phyloP scores from a whole-genome alignment of 1,140 invertebrate species.

The Cylas formicarius region DNA sequence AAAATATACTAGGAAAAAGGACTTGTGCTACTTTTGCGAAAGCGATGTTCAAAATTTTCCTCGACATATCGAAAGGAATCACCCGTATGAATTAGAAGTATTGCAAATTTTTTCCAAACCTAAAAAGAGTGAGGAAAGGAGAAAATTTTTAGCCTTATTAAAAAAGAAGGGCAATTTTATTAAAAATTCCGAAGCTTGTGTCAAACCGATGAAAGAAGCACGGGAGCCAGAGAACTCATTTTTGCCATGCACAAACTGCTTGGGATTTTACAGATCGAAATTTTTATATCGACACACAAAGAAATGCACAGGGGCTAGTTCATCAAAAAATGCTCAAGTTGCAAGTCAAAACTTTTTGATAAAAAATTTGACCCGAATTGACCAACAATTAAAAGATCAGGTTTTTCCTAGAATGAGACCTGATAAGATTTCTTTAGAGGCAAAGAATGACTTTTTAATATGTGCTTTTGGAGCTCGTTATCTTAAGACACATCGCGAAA shows the following conservation, averaged over 20 bases:
- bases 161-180: conserved; percentile 18
- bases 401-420: conserved; percentile 28
- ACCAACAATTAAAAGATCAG: conserved; percentile 22
- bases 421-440: too few species aligned
- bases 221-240: too few species aligned
- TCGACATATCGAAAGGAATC: conserved; percentile 14
- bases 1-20: conserved; percentile 10
- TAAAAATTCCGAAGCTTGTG: conserved; percentile 2
- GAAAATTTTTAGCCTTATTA: conserved; percentile 10
- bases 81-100: conserved; percentile 13
- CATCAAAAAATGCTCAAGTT: too few species aligned
- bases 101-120: conserved; percentile 10
- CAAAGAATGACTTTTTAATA: too few species aligned
- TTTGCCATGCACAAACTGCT: too few species aligned
- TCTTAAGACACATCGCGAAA: conserved; percentile 23
- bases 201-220: too few species aligned
- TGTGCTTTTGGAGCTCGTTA: too few species aligned
- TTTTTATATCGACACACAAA: too few species aligned
- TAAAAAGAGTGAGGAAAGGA: conserved; percentile 10
- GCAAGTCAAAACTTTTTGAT: too few species aligned
- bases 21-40: conserved; percentile 20
- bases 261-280: too few species aligned
- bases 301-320: too few species aligned
- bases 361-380: too few species aligned
- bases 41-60: conserved; percentile 16